These are phyloP conservation scores for Abramis brama DNA, from an alignment of 2,113 vertebrate genomes.

Conservation along the genomic window DNA sequence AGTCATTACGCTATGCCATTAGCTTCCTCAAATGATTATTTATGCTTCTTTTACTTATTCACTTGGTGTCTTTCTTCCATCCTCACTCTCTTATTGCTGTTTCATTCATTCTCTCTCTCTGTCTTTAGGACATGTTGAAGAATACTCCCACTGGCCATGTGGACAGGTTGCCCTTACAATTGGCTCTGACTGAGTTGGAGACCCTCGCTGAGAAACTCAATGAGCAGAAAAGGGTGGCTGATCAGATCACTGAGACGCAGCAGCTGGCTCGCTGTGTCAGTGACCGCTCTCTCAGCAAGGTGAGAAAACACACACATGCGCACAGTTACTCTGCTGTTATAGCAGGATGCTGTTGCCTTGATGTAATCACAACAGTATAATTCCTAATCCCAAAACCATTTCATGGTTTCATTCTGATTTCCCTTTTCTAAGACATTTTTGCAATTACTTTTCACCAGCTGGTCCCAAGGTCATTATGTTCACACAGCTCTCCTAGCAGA, in stretches of 20 bases:
- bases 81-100: neutral
- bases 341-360: neutral
- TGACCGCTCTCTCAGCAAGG: constrained; percentile 92
- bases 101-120: neutral
- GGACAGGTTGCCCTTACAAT: constrained; percentile 89
- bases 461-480: constrained; percentile 15
- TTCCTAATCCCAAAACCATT: neutral
- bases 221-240: constrained; percentile 91
- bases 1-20: neutral
- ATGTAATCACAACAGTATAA: neutral
- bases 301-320: constrained; percentile 57
- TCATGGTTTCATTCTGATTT: neutral
- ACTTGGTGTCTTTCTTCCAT: neutral
- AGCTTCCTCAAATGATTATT: neutral
- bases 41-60: neutral
- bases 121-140: constrained; percentile 91
- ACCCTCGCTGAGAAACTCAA: constrained; percentile 93
- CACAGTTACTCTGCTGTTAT: neutral
- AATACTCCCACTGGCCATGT: constrained; percentile 90
- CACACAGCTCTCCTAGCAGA: neutral
- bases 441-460: neutral
- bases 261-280: constrained; percentile 91
- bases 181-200: constrained; percentile 96
- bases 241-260: constrained; percentile 93
- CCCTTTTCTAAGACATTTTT: neutral